phyloP scores from a whole-genome alignment of 2,888 invertebrate genomes.

The Philaethria dido region DNA sequence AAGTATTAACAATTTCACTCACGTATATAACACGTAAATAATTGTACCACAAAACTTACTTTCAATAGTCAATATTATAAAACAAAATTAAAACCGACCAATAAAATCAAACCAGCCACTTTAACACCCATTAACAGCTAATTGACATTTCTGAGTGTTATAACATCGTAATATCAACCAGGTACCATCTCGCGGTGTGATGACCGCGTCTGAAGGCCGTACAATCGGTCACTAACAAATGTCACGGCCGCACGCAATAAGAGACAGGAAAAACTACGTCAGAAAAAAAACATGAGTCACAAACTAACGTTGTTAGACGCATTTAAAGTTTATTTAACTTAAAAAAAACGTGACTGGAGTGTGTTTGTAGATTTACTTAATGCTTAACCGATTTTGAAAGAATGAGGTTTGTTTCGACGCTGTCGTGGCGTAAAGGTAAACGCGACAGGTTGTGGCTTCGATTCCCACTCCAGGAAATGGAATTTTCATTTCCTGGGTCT shows the following conservation, averaged over 20 bases:
- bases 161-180: background rate
- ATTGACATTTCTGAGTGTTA: background rate
- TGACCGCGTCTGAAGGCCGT: slow-evolving; percentile 81
- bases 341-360: too few species aligned
- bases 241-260: slow-evolving; percentile 74
- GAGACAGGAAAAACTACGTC: slow-evolving; percentile 72
- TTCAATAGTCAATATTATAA: too few species aligned
- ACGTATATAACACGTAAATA: too few species aligned
- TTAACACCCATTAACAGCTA: background rate
- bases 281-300: slow-evolving; percentile 77
- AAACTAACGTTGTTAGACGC: slow-evolving; percentile 47
- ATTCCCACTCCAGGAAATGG: background rate
- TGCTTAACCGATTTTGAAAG: too few species aligned
- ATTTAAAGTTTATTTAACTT: slow-evolving; percentile 53
- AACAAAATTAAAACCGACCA: too few species aligned
- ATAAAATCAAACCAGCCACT: too few species aligned
- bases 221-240: slow-evolving; percentile 83
- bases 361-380: too few species aligned
- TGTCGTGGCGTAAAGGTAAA: too few species aligned
- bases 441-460: background rate
- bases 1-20: too few species aligned
- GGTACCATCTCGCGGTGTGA: slow-evolving; percentile 71
- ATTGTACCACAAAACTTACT: too few species aligned
- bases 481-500: too few species aligned
- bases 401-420: too few species aligned